These are phyloP conservation scores for Atherinomorus stipes DNA, from an alignment of 2,113 vertebrate species.

Conservation along the genomic window DNA sequence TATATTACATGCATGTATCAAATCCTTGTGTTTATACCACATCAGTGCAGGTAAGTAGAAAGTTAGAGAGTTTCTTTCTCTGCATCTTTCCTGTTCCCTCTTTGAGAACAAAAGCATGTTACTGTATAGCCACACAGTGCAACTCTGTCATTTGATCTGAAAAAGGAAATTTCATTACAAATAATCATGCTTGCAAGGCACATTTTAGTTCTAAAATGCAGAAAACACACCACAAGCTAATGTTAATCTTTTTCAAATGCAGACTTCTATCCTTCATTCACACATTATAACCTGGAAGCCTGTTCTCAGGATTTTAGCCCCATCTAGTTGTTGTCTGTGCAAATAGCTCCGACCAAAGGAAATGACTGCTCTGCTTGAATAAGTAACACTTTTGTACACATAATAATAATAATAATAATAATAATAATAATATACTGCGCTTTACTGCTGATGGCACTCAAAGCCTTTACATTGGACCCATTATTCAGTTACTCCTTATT, in stretches of 20 bases:
- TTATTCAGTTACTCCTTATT: too few relatives aligned
- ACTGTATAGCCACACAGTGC: background rate
- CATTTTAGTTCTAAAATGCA: conserved; percentile 12
- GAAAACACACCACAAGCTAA: conserved; percentile 14
- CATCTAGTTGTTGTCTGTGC: background rate
- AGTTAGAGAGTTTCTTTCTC: conserved; percentile 59
- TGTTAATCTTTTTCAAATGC: background rate
- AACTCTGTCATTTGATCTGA: background rate
- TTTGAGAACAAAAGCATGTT: conserved; percentile 68
- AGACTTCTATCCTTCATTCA: background rate
- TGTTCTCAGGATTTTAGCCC: conserved; percentile 8
- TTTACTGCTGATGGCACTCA: too few relatives aligned
- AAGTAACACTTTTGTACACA: too few relatives aligned
- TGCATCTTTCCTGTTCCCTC: conserved; percentile 58
- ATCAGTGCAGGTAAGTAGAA: conserved; percentile 24
- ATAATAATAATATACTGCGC: too few relatives aligned
- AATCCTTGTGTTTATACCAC: background rate
- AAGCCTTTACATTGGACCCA: too few relatives aligned
- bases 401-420: too few relatives aligned
- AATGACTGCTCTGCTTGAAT: background rate
- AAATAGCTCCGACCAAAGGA: background rate
- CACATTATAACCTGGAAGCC: background rate
- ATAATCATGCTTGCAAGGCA: conserved; percentile 44
- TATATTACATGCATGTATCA: background rate
- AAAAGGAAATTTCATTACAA: background rate